Conservation (phyloP, 2,797 vertebrate genomes). For the Eulemur coronatus region DNA sequence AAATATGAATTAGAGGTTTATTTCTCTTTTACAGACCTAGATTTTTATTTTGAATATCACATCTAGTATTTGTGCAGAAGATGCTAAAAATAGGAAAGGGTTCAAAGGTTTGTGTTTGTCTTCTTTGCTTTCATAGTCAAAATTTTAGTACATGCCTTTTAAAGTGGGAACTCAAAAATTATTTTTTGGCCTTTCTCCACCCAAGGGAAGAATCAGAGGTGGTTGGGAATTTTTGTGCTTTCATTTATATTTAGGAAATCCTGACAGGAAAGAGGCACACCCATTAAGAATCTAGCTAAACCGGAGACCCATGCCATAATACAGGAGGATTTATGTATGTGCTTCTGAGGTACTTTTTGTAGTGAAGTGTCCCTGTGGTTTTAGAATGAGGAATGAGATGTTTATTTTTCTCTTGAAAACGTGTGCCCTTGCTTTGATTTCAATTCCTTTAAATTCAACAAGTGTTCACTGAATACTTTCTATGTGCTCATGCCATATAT, state of each 20-base stretch:
- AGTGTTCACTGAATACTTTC: slow-evolving; percentile 5
- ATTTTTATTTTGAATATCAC: not conserved
- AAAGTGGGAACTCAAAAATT: not conserved
- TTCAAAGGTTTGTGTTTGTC: not conserved
- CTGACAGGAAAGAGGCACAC: slow-evolving; percentile 51
- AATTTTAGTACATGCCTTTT: not conserved
- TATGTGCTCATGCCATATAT: not conserved
- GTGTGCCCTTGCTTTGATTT: slow-evolving; percentile 38
- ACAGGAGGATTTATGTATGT: not conserved
- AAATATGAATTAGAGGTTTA: not conserved
- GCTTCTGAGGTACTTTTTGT: slow-evolving; percentile 25
- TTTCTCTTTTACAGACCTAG: not conserved
- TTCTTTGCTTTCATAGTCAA: not conserved
- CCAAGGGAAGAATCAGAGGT: slow-evolving; percentile 23
- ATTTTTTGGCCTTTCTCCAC: not conserved
- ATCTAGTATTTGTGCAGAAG: not conserved
- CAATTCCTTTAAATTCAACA: not conserved
- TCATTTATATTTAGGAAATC: slow-evolving; percentile 50
- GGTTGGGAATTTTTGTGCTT: slow-evolving; percentile 42
- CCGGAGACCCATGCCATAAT: not conserved
- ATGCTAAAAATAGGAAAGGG: not conserved
- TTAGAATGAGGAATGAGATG: slow-evolving; percentile 41
- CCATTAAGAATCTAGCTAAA: slow-evolving; percentile 31
- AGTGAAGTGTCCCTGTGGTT: not conserved
- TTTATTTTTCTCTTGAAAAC: slow-evolving; percentile 58